Evolutionary conservation across 2,113 vertebrate species (phyloP).

Genomic region (Octodon degus): DNA sequence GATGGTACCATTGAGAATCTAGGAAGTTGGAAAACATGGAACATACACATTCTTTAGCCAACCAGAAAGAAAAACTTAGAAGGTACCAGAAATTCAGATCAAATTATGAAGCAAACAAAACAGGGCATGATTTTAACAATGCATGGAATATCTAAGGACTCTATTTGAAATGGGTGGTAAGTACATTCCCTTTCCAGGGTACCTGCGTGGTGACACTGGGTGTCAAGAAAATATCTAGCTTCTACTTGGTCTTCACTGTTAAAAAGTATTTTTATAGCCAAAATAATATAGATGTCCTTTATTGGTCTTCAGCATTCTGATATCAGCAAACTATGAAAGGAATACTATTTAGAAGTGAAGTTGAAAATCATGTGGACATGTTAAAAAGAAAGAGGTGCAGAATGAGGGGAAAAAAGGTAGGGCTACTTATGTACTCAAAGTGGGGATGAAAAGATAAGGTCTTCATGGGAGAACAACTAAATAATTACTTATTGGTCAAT

Average conservation of each 20-base stretch:
- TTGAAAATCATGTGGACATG: neutral
- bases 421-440: neutral
- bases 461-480: neutral
- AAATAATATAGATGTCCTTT: conserved; percentile 7
- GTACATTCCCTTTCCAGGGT: neutral
- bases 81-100: neutral
- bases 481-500: conserved; percentile 5
- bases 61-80: neutral
- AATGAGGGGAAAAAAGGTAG: neutral
- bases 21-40: neutral
- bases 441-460: neutral
- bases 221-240: neutral
- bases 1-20: neutral
- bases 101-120: conserved; percentile 27
- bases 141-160: neutral
- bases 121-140: neutral
- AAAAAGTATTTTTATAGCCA: neutral
- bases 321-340: neutral
- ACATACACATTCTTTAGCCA: neutral
- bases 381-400: neutral
- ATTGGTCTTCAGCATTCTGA: neutral
- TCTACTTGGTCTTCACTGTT: neutral
- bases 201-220: neutral
- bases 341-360: conserved; percentile 37
- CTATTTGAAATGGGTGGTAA: neutral